phyloP scores from a whole-genome alignment of 2,113 vertebrate genomes.

The Gobio gobio region DNA sequence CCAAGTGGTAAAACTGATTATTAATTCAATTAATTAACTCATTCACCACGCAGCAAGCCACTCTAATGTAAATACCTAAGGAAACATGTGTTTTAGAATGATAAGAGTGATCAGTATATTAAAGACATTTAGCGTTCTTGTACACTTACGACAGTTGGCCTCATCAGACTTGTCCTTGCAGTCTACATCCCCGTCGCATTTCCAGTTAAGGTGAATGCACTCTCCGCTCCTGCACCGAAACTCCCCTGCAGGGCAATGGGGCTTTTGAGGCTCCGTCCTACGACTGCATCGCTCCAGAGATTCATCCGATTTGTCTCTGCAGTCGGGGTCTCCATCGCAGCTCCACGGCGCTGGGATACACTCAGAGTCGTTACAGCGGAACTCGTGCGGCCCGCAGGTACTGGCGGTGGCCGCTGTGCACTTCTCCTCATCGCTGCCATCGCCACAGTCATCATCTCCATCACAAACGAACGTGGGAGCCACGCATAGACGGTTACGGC shows the following conservation, averaged over 20 bases:
- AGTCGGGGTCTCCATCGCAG: conserved; percentile 93
- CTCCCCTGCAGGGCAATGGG: conserved; percentile 81
- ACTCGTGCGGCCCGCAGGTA: conserved; percentile 88
- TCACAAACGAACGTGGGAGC: conserved; percentile 89
- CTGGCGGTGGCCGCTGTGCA: conserved; percentile 81
- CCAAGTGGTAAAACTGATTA: not conserved
- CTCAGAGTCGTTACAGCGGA: conserved; percentile 89
- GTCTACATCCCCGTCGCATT: conserved; percentile 93
- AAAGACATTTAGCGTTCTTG: not conserved
- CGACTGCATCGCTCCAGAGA: conserved; percentile 84
- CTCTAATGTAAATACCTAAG: not conserved
- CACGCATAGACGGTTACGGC: conserved; percentile 88
- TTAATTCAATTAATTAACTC: not conserved
- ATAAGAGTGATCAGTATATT: not conserved
- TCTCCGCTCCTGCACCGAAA: conserved; percentile 91
- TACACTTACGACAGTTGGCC: conserved; percentile 89
- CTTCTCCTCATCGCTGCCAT: conserved; percentile 89
- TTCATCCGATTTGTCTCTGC: conserved; percentile 90
- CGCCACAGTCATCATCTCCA: conserved; percentile 89
- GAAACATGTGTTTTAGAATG: not conserved
- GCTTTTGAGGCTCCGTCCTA: conserved; percentile 75
- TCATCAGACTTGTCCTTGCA: conserved; percentile 98
- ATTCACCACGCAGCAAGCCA: not conserved
- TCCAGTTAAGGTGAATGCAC: conserved; percentile 94
- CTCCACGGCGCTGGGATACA: conserved; percentile 93